Evolutionary conservation across 2,888 invertebrate species (phyloP).

Genomic region (Meganola albula): DNA sequence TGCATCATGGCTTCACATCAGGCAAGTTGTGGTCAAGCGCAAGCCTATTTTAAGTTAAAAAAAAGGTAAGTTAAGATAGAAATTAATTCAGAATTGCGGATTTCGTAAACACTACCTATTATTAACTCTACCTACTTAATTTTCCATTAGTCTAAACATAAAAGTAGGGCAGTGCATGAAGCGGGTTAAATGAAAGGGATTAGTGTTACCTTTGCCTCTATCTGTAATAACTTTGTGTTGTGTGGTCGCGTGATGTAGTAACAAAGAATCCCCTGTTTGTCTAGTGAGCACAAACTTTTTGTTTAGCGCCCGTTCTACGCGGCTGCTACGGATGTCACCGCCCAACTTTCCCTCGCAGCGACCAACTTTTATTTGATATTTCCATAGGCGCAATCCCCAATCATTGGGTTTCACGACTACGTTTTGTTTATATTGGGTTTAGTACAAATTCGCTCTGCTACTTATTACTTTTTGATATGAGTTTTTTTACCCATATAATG

Average conservation of each 20-base stretch:
- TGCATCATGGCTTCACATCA: too few species aligned
- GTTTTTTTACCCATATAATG: too few species aligned
- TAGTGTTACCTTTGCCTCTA: conserved; percentile 30
- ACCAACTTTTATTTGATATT: conserved; percentile 34
- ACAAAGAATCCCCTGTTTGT: conserved; percentile 46
- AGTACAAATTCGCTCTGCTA: too few species aligned
- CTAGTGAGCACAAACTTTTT: conserved; percentile 35
- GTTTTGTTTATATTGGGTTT: conserved; percentile 12
- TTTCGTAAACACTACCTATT: too few species aligned
- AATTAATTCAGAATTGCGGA: too few species aligned
- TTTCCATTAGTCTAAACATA: too few species aligned
- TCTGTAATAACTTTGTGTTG: conserved; percentile 31
- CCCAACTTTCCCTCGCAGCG: conserved; percentile 25
- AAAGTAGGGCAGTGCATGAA: conserved; percentile 22
- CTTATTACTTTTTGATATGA: too few species aligned
- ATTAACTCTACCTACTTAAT: too few species aligned
- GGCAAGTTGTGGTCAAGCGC: too few species aligned
- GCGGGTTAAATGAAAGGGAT: conserved; percentile 26
- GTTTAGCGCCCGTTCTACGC: conserved; percentile 22
- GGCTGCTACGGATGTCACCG: conserved; percentile 38
- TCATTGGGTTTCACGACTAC: conserved; percentile 3
- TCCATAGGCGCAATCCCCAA: conserved; percentile 19
- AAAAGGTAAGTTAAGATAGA: too few species aligned
- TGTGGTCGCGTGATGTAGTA: conserved; percentile 41
- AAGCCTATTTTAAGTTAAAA: too few species aligned